Conservation (phyloP, 2,888 invertebrate species). For the Amphipoea lucens region DNA sequence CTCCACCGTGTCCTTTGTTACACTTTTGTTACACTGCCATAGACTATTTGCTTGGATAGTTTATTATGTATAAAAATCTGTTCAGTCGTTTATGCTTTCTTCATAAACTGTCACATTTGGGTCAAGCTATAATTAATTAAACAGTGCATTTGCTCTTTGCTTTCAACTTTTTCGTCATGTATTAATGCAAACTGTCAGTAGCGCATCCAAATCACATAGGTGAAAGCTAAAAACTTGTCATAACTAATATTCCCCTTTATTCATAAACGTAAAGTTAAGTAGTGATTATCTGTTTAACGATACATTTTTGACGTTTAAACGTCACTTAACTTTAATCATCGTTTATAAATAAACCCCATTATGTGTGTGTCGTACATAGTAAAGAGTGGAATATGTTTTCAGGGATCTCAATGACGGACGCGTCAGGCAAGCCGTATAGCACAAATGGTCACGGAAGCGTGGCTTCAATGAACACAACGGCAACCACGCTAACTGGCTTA, state of each 20-base stretch:
- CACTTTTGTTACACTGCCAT: too few relatives aligned
- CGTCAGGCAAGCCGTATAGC: slow-evolving; percentile 95
- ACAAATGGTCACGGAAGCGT: slow-evolving; percentile 92
- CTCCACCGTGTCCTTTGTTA: too few relatives aligned
- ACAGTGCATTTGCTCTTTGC: background rate
- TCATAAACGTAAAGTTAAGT: too few relatives aligned
- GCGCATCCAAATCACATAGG: background rate
- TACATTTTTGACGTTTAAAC: too few relatives aligned
- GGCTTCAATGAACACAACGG: slow-evolving; percentile 93
- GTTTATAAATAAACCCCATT: too few relatives aligned
- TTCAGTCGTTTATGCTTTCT: background rate
- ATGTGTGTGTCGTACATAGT: background rate
- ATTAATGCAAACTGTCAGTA: background rate
- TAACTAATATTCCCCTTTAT: too few relatives aligned
- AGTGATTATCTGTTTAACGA: too few relatives aligned
- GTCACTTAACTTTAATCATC: too few relatives aligned
- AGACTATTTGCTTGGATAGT: background rate
- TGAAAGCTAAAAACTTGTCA: slow-evolving; percentile 1
- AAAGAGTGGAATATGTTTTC: slow-evolving; percentile 1
- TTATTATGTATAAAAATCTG: background rate
- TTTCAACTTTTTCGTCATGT: background rate
- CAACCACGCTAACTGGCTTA: slow-evolving; percentile 91
- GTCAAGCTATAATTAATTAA: background rate
- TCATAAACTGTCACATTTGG: background rate
- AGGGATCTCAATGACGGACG: slow-evolving; percentile 96